Evolutionary conservation across 1,140 invertebrate genomes (phyloP).

Genomic region (Drosophila cardini): DNA sequence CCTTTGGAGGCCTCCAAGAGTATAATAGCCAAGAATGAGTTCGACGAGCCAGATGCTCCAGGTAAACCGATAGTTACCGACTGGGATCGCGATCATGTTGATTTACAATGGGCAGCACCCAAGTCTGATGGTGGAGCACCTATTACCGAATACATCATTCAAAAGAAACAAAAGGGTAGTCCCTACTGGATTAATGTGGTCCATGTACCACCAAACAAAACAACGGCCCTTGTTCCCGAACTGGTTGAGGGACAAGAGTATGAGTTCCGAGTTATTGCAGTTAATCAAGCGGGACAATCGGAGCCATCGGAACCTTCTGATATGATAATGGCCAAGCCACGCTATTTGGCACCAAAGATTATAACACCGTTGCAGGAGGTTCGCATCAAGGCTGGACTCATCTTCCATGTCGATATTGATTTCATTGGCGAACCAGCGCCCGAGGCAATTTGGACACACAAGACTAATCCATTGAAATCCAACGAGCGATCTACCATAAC

Average conservation of each 20-base stretch:
- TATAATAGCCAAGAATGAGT: slow-evolving; percentile 97
- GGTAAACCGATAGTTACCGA: slow-evolving; percentile 95
- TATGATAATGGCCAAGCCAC: slow-evolving; percentile 93
- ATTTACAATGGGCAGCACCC: slow-evolving; percentile 94
- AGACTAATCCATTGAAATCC: slow-evolving; percentile 88
- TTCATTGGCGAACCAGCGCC: slow-evolving; percentile 95
- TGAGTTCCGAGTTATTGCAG: slow-evolving; percentile 97
- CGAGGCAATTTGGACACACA: slow-evolving; percentile 92
- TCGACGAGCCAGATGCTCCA: slow-evolving; percentile 96
- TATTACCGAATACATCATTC: slow-evolving; percentile 96
- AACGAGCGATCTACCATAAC: slow-evolving; percentile 94
- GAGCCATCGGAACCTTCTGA: slow-evolving; percentile 97
- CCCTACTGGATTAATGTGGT: slow-evolving; percentile 95
- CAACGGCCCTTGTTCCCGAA: slow-evolving; percentile 92
- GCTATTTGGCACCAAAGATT: slow-evolving; percentile 96
- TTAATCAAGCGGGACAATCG: slow-evolving; percentile 97
- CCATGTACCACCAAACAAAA: slow-evolving; percentile 92
- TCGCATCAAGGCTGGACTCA: slow-evolving; percentile 95
- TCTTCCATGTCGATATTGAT: slow-evolving; percentile 96
- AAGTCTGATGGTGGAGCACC: slow-evolving; percentile 95
- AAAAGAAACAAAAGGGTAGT: slow-evolving; percentile 98
- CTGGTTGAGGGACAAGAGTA: slow-evolving; percentile 97
- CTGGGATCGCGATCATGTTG: slow-evolving; percentile 97
- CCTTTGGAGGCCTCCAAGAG: slow-evolving; percentile 93
- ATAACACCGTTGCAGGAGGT: slow-evolving; percentile 94